phyloP scores from a whole-genome alignment of 2,113 vertebrate genomes.

The Coptodon bakossiorum region DNA sequence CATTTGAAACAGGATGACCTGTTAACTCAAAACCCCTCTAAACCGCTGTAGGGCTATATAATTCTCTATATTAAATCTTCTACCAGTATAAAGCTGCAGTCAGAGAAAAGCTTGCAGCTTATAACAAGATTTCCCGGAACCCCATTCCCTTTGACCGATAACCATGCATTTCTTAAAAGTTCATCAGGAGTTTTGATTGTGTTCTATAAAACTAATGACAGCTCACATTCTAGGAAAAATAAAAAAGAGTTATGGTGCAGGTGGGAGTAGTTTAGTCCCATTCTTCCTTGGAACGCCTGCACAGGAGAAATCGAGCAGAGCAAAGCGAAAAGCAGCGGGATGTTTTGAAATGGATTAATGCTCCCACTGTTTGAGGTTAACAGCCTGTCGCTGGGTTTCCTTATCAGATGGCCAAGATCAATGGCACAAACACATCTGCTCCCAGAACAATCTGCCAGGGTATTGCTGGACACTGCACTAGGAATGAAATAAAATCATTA shows the following conservation, averaged over 20 bases:
- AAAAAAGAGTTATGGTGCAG: neutral
- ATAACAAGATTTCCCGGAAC: neutral
- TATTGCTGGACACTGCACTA: constrained; percentile 13
- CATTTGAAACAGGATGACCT: constrained; percentile 33
- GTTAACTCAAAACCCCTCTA: constrained; percentile 1
- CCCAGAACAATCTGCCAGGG: constrained; percentile 23
- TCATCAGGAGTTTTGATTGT: neutral
- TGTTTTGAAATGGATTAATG: constrained; percentile 65
- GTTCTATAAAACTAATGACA: neutral
- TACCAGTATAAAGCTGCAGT: neutral
- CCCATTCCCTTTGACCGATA: neutral
- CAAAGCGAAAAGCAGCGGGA: constrained; percentile 27
- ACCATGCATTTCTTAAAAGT: neutral
- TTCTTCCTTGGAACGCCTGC: neutral
- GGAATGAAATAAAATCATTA: constrained; percentile 54
- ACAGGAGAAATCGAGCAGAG: constrained; percentile 24
- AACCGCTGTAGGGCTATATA: constrained; percentile 13
- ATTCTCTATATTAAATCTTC: constrained; percentile 17
- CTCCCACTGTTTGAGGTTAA: constrained; percentile 64
- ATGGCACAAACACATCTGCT: constrained; percentile 62
- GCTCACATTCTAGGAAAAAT: neutral
- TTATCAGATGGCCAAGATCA: constrained; percentile 69
- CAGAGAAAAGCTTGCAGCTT: neutral
- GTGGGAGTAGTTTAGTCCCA: neutral
- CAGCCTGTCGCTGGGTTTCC: constrained; percentile 64